phyloP scores from a whole-genome alignment of 2,797 vertebrate species.

The Psittacula derbiana region DNA sequence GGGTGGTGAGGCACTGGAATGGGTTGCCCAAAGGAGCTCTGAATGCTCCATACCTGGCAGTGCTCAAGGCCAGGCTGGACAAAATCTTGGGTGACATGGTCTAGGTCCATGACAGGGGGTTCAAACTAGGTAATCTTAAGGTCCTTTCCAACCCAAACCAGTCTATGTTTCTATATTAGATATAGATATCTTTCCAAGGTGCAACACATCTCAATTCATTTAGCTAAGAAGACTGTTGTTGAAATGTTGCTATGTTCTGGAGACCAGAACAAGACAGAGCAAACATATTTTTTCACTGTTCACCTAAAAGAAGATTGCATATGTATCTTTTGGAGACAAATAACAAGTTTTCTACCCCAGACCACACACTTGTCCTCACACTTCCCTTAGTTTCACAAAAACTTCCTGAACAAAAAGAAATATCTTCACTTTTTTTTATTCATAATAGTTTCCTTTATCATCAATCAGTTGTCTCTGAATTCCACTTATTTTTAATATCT shows the following conservation, averaged over 20 bases:
- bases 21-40: background rate
- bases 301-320: background rate
- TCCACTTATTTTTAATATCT: background rate
- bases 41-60: background rate
- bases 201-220: background rate
- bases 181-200: background rate
- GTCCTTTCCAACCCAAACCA: background rate
- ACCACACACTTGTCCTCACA: background rate
- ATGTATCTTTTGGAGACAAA: background rate
- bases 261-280: background rate
- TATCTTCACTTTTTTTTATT: background rate
- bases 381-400: background rate
- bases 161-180: background rate
- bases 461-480: background rate
- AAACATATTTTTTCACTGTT: background rate
- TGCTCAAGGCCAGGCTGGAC: background rate
- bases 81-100: background rate
- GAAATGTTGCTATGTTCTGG: background rate
- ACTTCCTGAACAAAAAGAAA: background rate
- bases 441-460: background rate
- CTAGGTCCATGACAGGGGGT: background rate
- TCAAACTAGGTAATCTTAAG: background rate
- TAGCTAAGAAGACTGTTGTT: background rate
- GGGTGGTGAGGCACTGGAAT: background rate
- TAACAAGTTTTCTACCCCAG: background rate